These are phyloP conservation scores for Microcebus lehilahytsara DNA, from an alignment of 2,113 vertebrate genomes.

Conservation along the genomic window DNA sequence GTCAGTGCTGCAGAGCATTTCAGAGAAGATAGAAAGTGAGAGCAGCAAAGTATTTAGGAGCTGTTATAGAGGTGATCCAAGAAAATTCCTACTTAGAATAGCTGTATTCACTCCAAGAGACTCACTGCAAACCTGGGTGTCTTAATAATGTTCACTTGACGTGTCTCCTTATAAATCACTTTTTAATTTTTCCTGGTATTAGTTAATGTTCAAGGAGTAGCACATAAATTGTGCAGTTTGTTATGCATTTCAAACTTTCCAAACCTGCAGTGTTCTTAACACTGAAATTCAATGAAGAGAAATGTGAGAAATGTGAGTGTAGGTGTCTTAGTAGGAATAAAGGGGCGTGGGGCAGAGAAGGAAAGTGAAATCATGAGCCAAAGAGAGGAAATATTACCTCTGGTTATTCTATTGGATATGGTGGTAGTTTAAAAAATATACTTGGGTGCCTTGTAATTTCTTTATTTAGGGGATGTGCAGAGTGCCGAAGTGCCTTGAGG, in stretches of 20 bases:
- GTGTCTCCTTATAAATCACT: background rate
- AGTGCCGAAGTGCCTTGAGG: background rate
- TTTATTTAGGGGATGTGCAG: background rate
- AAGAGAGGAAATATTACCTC: background rate
- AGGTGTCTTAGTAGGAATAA: background rate
- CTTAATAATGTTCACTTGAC: background rate
- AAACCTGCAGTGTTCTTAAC: background rate
- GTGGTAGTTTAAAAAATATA: background rate
- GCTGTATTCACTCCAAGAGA: background rate
- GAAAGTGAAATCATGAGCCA: background rate
- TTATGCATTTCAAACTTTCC: background rate
- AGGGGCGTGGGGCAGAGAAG: background rate
- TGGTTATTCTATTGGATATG: background rate
- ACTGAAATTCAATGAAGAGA: slow-evolving; percentile 11
- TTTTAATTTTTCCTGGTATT: slow-evolving; percentile 5
- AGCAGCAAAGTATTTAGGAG: background rate
- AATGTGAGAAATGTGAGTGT: background rate
- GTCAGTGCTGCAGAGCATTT: background rate
- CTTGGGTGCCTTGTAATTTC: background rate
- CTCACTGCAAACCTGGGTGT: background rate
- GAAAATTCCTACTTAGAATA: background rate
- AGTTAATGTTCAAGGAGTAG: background rate
- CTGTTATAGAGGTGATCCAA: background rate
- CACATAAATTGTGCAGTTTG: background rate
- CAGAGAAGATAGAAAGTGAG: background rate